phyloP scores from a whole-genome alignment of 2,113 vertebrate species.

The Oryctolagus cuniculus region mOryCun1.1 NC_091453.1:51980001-51980500 shows the following conservation, averaged over 20 bases:
- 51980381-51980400: neutral
- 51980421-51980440: neutral
- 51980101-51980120: slow-evolving; percentile 13
- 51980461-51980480: neutral
- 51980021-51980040: neutral
- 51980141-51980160: neutral
- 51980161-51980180: slow-evolving; percentile 1
- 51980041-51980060: slow-evolving; percentile 7
- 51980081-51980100: neutral
- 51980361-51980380: neutral
- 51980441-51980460: neutral
- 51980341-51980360: neutral
- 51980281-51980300: neutral
- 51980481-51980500: neutral
- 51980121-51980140: slow-evolving; percentile 1
- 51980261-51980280: slow-evolving; percentile 9
- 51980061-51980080: neutral
- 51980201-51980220: neutral
- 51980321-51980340: slow-evolving; percentile 11
- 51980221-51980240: neutral
- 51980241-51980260: neutral
- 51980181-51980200: slow-evolving; percentile 5
- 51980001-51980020: neutral
- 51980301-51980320: neutral
- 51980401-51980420: neutral